Percentiles rank a stretch among this genome's conserved stretches.
phyloP scores from a whole-genome alignment of 2,888 invertebrate species.

The Drosophila phalerata region DNA sequence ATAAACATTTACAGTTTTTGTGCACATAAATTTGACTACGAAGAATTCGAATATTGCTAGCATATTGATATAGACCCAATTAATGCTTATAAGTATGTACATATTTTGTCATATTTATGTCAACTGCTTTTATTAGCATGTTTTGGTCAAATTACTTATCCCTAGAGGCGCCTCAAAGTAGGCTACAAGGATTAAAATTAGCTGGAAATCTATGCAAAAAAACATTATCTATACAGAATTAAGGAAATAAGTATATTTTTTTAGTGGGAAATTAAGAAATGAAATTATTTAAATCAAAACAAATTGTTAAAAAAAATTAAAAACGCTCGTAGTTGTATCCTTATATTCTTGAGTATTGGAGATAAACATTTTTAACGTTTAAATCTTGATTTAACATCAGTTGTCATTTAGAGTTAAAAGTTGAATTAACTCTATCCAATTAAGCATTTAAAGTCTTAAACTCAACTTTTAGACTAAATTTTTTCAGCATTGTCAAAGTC shows the following conservation, averaged over 20 bases:
- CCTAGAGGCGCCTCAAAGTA: conserved; percentile 26
- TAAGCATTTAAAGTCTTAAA: not conserved
- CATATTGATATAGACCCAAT: conserved; percentile 55
- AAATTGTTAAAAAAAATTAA: too few species aligned
- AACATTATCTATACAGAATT: not conserved
- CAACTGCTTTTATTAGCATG: conserved; percentile 41
- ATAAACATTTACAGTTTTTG: conserved; percentile 58
- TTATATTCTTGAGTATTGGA: too few species aligned
- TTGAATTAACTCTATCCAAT: not conserved
- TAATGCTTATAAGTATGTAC: conserved; percentile 37
- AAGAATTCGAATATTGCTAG: conserved; percentile 19
- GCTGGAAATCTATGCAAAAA: not conserved
- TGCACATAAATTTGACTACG: conserved; percentile 47
- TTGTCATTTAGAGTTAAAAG: too few species aligned
- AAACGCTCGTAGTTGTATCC: too few species aligned
- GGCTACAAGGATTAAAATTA: not conserved
- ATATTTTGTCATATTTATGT: conserved; percentile 28
- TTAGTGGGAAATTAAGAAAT: too few species aligned
- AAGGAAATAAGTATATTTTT: not conserved
- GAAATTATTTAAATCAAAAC: not conserved
- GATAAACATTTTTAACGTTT: too few species aligned
- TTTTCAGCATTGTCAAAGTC: too few species aligned
- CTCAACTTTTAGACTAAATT: not conserved
- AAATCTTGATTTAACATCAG: too few species aligned
- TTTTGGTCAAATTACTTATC: conserved; percentile 19